Percentiles rank a stretch among this genome's conserved stretches.
phyloP scores from a whole-genome alignment of 2,888 invertebrate species.

The Clostera curtula region DNA sequence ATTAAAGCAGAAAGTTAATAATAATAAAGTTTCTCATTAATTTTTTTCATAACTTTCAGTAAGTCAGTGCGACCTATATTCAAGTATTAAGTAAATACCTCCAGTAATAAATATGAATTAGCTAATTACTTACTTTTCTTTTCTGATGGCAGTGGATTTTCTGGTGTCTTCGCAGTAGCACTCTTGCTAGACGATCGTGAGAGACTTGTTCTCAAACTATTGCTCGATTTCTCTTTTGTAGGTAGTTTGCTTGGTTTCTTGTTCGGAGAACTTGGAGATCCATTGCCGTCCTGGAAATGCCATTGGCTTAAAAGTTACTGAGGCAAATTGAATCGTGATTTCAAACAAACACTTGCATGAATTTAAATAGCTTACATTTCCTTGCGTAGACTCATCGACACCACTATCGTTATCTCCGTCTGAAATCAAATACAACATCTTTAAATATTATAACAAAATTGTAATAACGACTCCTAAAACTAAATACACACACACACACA shows the following conservation, averaged over 20 bases:
- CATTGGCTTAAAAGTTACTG: too few relatives aligned
- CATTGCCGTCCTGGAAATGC: constrained; percentile 76
- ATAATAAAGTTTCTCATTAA: too few relatives aligned
- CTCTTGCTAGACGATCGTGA: constrained; percentile 77
- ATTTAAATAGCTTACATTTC: constrained; percentile 81
- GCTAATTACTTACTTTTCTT: constrained; percentile 80
- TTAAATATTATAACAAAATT: not conserved
- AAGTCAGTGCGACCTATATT: too few relatives aligned
- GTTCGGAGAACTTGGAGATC: constrained; percentile 81
- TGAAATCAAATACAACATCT: constrained; percentile 51
- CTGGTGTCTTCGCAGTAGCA: constrained; percentile 81
- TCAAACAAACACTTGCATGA: too few relatives aligned
- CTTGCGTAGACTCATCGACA: constrained; percentile 87
- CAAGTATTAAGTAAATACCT: not conserved
- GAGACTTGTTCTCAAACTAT: constrained; percentile 65
- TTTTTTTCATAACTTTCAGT: too few relatives aligned
- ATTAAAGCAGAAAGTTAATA: not conserved
- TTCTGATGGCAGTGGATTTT: constrained; percentile 68
- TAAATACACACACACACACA: constrained; percentile 1
- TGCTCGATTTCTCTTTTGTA: constrained; percentile 63
- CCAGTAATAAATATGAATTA: too few relatives aligned
- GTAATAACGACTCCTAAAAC: not conserved
- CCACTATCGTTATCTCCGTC: constrained; percentile 90
- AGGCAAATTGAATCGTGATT: too few relatives aligned
- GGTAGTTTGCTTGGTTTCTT: constrained; percentile 80